Percentiles rank a stretch among this genome's conserved stretches.
Evolutionary conservation across 2,888 invertebrate species (phyloP).

Genomic region (Acleris laterana): DNA sequence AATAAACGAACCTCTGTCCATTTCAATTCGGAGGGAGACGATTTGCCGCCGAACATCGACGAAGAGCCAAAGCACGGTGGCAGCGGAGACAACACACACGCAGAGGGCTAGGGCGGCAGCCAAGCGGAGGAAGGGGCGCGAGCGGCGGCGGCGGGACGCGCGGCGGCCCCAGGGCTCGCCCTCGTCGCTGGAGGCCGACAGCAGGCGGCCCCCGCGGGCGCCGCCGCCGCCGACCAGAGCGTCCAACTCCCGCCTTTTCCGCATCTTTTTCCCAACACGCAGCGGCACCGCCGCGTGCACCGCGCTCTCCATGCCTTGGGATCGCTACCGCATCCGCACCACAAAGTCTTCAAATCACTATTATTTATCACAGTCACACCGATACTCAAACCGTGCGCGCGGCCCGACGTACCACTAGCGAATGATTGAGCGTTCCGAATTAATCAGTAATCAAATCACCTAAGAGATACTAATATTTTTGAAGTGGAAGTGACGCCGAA

Average conservation of each 20-base stretch:
- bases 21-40: conserved; percentile 85
- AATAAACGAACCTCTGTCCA: conserved; percentile 85
- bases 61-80: conserved; percentile 87
- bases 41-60: conserved; percentile 88
- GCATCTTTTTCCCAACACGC: conserved; percentile 89
- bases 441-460: conserved; percentile 28
- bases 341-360: conserved; percentile 37
- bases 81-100: conserved; percentile 86
- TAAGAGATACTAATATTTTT: conserved; percentile 8
- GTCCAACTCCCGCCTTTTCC: conserved; percentile 90
- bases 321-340: conserved; percentile 72
- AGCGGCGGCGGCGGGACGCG: conserved; percentile 65
- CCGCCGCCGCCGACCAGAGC: conserved; percentile 86
- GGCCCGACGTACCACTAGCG: conserved; percentile 52
- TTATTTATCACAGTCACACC: conserved; percentile 35
- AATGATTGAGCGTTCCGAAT: conserved; percentile 50
- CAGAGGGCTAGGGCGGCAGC: conserved; percentile 86
- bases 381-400: conserved; percentile 55
- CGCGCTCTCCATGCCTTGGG: conserved; percentile 73
- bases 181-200: conserved; percentile 85
- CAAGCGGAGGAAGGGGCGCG: conserved; percentile 82
- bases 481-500: conserved; percentile 9
- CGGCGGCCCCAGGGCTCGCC: conserved; percentile 83
- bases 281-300: conserved; percentile 87
- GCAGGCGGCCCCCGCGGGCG: conserved; percentile 81